Base-by-base conservation (phyloP, 2,113 vertebrate species). In the Takifugu flavidus region DNA sequence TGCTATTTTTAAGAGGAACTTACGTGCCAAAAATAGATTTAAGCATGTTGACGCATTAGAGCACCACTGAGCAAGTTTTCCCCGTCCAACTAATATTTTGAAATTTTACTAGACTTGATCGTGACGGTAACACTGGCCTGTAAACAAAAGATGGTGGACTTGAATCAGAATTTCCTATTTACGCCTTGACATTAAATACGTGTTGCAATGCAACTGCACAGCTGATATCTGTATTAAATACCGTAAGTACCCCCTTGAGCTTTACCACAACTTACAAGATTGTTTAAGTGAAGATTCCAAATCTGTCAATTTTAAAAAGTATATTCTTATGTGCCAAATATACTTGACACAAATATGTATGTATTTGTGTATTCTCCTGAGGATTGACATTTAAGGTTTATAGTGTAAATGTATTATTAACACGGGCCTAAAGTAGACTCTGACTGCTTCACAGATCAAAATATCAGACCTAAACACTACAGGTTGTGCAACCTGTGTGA, bases 161-260 rank as follows among this genome's bases (percentile, higher is more conserved):
- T 3, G 4, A 25, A 77, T 61, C 5, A 52, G 63, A 62, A 69
- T 70, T 6, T 81, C 34, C 74, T 67, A 70, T 82, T 83, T 50
- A 50, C 75, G 42, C 57, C 26, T 44, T 49, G 25, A 56, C 5
- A 39, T 61, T 34, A 61, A 15, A 51, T 51, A 10, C 15, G 51
- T 15, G 47, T 62, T 53, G 8, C 52, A 13, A 59, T 14, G 1
- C 13, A n/a, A 5, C 45, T 15, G 39, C 25, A 49, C 61, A 72
- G 56, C 62, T 53, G 49, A 53, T 57, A 10, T 39, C 11, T 39
- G 34, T 10, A 39, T 10, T 10, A 39, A 39, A 39, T 10, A 39
- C 34, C 11, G 34, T 11, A 39, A 39, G 11, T 39, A 39, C 34
- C 34, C 34, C 11, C 7, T 10, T 39, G 34, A 39, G 34, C 7